These are phyloP conservation scores for Fragum whitleyi DNA, from an alignment of 2,888 invertebrate species.

Conservation along the genomic window DNA sequence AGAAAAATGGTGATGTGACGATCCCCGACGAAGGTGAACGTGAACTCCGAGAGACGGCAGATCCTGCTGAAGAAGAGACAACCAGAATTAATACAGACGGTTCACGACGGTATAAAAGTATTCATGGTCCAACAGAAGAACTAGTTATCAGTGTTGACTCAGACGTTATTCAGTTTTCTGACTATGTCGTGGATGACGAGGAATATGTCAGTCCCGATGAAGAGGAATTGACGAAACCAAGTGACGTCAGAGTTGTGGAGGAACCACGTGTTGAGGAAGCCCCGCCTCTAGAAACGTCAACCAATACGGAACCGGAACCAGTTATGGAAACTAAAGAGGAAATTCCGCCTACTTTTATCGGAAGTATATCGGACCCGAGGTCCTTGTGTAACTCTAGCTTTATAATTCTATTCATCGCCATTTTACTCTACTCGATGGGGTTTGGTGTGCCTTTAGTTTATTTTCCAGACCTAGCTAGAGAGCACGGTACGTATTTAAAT, in stretches of 20 bases:
- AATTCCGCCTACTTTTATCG: conserved; percentile 4
- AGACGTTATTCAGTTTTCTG: background rate
- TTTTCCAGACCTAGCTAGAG: conserved; percentile 31
- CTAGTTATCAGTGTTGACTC: background rate
- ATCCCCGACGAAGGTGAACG: background rate
- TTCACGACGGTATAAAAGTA: background rate
- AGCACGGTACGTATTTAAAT: conserved; percentile 27
- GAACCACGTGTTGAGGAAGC: background rate
- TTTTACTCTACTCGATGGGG: conserved; percentile 31
- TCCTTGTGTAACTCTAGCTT: conserved; percentile 20
- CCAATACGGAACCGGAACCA: background rate
- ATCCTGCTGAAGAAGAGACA: background rate
- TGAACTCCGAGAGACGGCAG: background rate
- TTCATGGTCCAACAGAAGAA: conserved; percentile 6
- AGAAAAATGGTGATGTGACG: background rate
- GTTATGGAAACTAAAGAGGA: conserved; percentile 8
- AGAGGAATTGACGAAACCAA: conserved; percentile 3
- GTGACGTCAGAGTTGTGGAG: background rate
- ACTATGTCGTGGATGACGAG: conserved; percentile 4
- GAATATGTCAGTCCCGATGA: conserved; percentile 3
- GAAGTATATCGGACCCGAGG: conserved; percentile 7
- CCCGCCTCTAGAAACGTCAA: background rate
- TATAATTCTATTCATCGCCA: conserved; percentile 16
- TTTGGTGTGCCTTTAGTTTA: conserved; percentile 30
- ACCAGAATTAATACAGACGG: background rate